A percentile compares a stretch with the other conserved stretches of the same genome.
Conservation (phyloP, 2,888 invertebrate genomes). For the Drosophila robusta region DNA sequence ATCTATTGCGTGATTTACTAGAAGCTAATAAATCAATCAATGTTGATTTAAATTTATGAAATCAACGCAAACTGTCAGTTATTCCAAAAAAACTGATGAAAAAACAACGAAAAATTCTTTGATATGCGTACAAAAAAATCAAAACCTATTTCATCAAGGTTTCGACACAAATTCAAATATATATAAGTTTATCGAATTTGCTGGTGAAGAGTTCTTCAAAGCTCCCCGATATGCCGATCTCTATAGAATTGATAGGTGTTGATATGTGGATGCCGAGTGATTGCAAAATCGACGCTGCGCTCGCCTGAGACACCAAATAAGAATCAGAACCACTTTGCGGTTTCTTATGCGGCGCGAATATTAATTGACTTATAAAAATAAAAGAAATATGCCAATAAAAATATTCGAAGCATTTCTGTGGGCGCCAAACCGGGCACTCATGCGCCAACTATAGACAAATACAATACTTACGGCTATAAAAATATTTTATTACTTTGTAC, state of each 20-base stretch:
- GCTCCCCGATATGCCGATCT: slow-evolving; percentile 15
- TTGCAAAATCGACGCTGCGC: slow-evolving; percentile 55
- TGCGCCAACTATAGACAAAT: slow-evolving; percentile 40
- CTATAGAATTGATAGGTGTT: slow-evolving; percentile 61
- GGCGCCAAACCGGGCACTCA: slow-evolving; percentile 39
- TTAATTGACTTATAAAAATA: slow-evolving; percentile 71
- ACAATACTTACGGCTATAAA: slow-evolving; percentile 25
- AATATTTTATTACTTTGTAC: slow-evolving; percentile 62
- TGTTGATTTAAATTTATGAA: slow-evolving; percentile 27
- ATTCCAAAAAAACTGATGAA: slow-evolving; percentile 9
- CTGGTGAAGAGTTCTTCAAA: slow-evolving; percentile 5
- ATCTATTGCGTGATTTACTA: slow-evolving; percentile 27
- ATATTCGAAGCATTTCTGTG: slow-evolving; percentile 45
- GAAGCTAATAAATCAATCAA: slow-evolving; percentile 50
- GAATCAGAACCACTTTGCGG: slow-evolving; percentile 57
- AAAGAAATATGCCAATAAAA: slow-evolving; percentile 73
- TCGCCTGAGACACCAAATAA: slow-evolving; percentile 42
- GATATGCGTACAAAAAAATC: slow-evolving; percentile 26
- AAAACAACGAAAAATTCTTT: slow-evolving; percentile 16
- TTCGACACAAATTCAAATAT: slow-evolving; percentile 59
- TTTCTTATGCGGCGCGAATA: slow-evolving; percentile 56
- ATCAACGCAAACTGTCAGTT: slow-evolving; percentile 6
- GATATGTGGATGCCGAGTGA: slow-evolving; percentile 69
- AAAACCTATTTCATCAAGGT: slow-evolving; percentile 60
- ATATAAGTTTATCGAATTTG: slow-evolving; percentile 3